A percentile compares a stretch with the other conserved stretches of the same genome.
Evolutionary conservation across 2,888 invertebrate genomes (phyloP).

Genomic region (Beris chalybata): DNA sequence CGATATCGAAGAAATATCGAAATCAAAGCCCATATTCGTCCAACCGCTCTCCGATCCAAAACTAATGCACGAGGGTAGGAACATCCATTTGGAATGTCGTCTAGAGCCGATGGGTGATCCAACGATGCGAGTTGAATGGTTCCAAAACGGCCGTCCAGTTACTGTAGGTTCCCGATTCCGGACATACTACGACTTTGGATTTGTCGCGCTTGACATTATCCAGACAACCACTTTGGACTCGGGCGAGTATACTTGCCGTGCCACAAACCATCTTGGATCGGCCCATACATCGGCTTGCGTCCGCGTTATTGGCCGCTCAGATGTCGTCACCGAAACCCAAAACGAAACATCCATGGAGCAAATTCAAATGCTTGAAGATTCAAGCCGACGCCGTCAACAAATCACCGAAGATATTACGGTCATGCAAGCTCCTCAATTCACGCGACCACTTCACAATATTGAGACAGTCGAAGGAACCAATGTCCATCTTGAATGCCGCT

Average conservation of each 20-base stretch:
- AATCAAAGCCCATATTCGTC: slow-evolving; percentile 92
- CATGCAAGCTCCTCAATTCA: slow-evolving; percentile 84
- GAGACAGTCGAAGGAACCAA: slow-evolving; percentile 90
- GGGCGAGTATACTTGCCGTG: slow-evolving; percentile 92
- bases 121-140: slow-evolving; percentile 94
- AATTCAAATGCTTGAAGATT: slow-evolving; percentile 86
- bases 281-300: slow-evolving; percentile 91
- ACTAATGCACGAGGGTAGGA: slow-evolving; percentile 83
- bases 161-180: slow-evolving; percentile 91
- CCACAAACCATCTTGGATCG: slow-evolving; percentile 90
- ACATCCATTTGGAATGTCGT: slow-evolving; percentile 88
- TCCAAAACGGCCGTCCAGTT: slow-evolving; percentile 86
- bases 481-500: slow-evolving; percentile 87
- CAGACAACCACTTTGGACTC: slow-evolving; percentile 92
- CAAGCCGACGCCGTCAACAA: slow-evolving; percentile 69
- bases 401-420: slow-evolving; percentile 80
- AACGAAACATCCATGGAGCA: slow-evolving; percentile 91
- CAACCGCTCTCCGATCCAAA: slow-evolving; percentile 86
- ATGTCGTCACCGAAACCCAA: slow-evolving; percentile 84
- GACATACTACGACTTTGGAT: slow-evolving; percentile 96
- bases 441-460: slow-evolving; percentile 82
- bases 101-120: slow-evolving; percentile 95
- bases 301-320: slow-evolving; percentile 78
- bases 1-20: slow-evolving; percentile 88
- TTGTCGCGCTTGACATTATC: slow-evolving; percentile 93